Conservation (phyloP, 2,113 vertebrate genomes). For the Ellobius talpinus region DNA sequence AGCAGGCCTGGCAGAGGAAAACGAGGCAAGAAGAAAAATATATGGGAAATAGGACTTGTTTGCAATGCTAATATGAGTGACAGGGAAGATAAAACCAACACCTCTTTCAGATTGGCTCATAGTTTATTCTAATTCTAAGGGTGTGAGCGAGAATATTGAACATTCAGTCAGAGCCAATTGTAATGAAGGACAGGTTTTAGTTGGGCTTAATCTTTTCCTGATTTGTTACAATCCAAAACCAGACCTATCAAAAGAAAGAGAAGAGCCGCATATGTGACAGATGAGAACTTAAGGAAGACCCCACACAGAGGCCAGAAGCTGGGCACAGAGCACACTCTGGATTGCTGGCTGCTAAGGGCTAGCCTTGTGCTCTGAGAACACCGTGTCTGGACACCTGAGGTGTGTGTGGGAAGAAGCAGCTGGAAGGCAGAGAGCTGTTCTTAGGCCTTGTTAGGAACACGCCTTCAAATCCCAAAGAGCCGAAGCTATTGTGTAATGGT, state of each 20-base stretch:
- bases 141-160: constrained; percentile 34
- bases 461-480: constrained; percentile 39
- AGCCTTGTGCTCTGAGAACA: background rate
- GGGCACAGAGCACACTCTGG: background rate
- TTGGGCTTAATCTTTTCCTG: constrained; percentile 59
- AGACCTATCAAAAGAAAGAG: constrained; percentile 54
- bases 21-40: background rate
- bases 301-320: background rate
- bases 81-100: background rate
- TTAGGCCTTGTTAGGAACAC: background rate
- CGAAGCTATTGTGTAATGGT: constrained; percentile 30
- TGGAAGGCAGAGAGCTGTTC: background rate
- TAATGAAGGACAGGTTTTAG: constrained; percentile 64
- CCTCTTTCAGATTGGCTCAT: constrained; percentile 19
- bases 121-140: constrained; percentile 47
- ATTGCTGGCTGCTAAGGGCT: background rate
- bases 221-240: constrained; percentile 64
- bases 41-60: background rate
- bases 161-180: constrained; percentile 32
- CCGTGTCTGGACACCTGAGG: background rate
- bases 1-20: background rate
- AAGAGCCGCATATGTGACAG: constrained; percentile 31
- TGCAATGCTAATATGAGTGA: background rate
- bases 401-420: background rate
- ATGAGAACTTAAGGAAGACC: background rate